Evolutionary conservation across 2,113 vertebrate genomes (phyloP).

Genomic region (Saguinus midas): DNA sequence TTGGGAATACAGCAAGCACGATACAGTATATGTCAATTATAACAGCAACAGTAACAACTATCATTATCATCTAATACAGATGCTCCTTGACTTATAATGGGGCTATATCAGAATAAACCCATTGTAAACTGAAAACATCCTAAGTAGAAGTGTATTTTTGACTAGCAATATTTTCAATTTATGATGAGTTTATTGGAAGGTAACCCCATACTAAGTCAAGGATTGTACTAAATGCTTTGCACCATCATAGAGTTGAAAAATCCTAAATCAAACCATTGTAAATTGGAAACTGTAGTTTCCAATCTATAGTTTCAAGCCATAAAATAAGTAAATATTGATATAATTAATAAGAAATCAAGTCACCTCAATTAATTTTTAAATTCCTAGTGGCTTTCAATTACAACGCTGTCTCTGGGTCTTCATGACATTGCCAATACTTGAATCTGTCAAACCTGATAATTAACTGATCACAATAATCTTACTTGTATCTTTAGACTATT

Average conservation of each 20-base stretch:
- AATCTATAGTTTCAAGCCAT: not conserved
- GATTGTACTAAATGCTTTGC: not conserved
- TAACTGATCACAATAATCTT: not conserved
- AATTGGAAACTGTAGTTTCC: not conserved
- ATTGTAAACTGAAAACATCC: not conserved
- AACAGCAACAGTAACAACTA: not conserved
- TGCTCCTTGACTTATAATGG: not conserved
- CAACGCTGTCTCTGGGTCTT: not conserved
- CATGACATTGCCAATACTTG: not conserved
- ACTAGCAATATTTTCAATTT: not conserved
- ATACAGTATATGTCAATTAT: not conserved
- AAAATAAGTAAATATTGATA: not conserved
- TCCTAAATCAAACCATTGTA: not conserved
- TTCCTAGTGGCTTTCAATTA: conserved; percentile 16
- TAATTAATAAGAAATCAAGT: not conserved
- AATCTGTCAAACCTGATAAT: not conserved
- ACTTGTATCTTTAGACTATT: not conserved
- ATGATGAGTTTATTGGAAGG: not conserved
- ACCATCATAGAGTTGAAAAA: not conserved
- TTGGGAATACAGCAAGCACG: not conserved
- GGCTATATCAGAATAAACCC: not conserved
- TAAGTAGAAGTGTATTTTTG: not conserved
- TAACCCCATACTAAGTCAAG: not conserved
- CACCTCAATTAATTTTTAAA: conserved; percentile 22
- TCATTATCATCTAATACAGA: not conserved